Conservation (phyloP, 2,888 invertebrate species). For the Dryocosmus kuriphilus region DNA sequence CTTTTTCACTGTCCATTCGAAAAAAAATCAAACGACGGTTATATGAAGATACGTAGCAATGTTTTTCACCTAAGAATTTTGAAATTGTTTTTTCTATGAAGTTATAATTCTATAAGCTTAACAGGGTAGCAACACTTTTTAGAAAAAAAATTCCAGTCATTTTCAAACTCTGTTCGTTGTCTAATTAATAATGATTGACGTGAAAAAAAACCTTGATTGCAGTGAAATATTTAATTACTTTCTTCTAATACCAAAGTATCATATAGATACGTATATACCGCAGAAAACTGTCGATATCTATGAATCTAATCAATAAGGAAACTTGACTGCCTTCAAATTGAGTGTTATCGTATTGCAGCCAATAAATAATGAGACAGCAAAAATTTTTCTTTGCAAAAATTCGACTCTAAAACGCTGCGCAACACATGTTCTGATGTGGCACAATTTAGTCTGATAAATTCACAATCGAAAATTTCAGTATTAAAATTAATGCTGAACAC, state of each 20-base stretch:
- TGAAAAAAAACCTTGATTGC: constrained; percentile 5
- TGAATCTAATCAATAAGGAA: constrained; percentile 5
- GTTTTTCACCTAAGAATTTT: no score
- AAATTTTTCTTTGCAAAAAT: background rate
- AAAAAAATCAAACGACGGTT: background rate
- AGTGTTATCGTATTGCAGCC: background rate
- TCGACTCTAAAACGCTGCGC: background rate
- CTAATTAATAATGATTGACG: constrained; percentile 28
- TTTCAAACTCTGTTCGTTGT: no score
- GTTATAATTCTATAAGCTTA: no score
- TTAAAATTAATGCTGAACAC: background rate
- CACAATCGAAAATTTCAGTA: background rate
- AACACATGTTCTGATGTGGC: background rate
- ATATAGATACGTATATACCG: no score
- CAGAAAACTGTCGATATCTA: no score
- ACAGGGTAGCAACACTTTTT: no score
- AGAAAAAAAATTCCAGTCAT: no score
- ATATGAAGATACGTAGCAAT: no score
- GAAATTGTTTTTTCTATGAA: no score
- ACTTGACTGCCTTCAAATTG: background rate
- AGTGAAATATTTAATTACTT: background rate
- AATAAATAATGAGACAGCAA: constrained; percentile 13
- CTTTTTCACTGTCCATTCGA: constrained; percentile 2
- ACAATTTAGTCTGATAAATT: background rate
- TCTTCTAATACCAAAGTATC: background rate